These are phyloP conservation scores for Anas georgica DNA, from an alignment of 2,797 vertebrate genomes.

Conservation along the genomic window DNA sequence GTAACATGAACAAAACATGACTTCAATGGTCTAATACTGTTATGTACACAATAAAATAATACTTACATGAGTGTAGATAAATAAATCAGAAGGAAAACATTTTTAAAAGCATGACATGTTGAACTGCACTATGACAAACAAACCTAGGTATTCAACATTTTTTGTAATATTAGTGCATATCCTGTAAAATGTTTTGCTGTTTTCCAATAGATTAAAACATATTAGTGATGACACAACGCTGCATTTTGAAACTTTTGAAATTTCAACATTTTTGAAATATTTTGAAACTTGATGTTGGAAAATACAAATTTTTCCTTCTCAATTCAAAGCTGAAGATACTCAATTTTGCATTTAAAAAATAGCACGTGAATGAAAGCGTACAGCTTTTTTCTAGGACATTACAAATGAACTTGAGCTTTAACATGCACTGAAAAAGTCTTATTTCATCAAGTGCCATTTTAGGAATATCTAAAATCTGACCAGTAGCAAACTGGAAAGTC, in stretches of 20 bases:
- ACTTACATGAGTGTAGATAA: slow-evolving; percentile 79
- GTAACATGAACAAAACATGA: slow-evolving; percentile 25
- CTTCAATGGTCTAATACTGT: slow-evolving; percentile 83
- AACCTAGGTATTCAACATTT: not conserved
- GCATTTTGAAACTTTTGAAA: not conserved
- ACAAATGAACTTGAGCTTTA: slow-evolving; percentile 36
- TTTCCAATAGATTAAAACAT: not conserved
- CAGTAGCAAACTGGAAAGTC: not conserved
- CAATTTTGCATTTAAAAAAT: not conserved
- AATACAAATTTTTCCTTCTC: not conserved
- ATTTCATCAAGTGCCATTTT: not conserved
- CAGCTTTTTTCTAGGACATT: not conserved
- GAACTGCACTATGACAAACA: slow-evolving; percentile 1
- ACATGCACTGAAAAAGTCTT: not conserved
- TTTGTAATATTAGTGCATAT: slow-evolving; percentile 21
- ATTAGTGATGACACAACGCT: not conserved
- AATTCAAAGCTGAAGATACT: not conserved
- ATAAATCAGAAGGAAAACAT: slow-evolving; percentile 56
- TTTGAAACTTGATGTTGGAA: not conserved
- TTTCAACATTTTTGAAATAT: not conserved
- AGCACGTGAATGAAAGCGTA: not conserved
- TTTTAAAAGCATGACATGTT: slow-evolving; percentile 47
- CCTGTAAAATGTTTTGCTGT: not conserved
- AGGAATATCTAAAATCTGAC: not conserved
- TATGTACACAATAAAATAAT: slow-evolving; percentile 85